These are phyloP conservation scores for Alligator sinensis DNA, from an alignment of 2,113 vertebrate genomes.

Conservation along the genomic window DNA sequence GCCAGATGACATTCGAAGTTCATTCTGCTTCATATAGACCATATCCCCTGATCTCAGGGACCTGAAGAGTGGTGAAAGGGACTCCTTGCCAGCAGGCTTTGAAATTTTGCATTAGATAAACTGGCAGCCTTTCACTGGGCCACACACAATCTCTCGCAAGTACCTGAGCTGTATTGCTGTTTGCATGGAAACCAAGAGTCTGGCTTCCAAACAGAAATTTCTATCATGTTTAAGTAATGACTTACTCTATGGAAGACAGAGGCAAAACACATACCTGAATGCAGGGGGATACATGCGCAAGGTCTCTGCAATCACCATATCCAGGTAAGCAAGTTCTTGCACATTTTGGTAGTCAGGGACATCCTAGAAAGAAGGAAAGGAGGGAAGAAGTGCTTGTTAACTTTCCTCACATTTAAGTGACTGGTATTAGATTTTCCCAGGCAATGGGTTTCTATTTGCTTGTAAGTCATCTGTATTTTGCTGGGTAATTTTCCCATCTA, in stretches of 20 bases:
- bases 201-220: conserved; percentile 14
- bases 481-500: conserved; percentile 62
- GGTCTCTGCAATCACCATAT: conserved; percentile 92
- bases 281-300: conserved; percentile 93
- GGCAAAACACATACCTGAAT: conserved; percentile 83
- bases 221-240: not conserved
- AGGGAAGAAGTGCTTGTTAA: conserved; percentile 21
- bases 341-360: conserved; percentile 85
- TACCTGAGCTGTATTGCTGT: not conserved
- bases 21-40: not conserved
- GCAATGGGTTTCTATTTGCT: not conserved
- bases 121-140: not conserved
- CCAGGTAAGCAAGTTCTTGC: conserved; percentile 91
- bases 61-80: not conserved
- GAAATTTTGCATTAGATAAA: not conserved
- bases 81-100: not conserved
- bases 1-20: not conserved
- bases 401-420: conserved; percentile 43
- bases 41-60: not conserved
- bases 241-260: not conserved
- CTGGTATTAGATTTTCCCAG: conserved; percentile 23
- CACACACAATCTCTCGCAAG: not conserved
- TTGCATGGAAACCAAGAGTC: not conserved
- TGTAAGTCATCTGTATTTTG: conserved; percentile 56
- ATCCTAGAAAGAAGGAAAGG: conserved; percentile 73